A percentile compares a stretch with the other conserved stretches of the same genome.
Evolutionary conservation across 1,140 invertebrate species (phyloP).

Genomic region (Leptopilina boulardi): DNA sequence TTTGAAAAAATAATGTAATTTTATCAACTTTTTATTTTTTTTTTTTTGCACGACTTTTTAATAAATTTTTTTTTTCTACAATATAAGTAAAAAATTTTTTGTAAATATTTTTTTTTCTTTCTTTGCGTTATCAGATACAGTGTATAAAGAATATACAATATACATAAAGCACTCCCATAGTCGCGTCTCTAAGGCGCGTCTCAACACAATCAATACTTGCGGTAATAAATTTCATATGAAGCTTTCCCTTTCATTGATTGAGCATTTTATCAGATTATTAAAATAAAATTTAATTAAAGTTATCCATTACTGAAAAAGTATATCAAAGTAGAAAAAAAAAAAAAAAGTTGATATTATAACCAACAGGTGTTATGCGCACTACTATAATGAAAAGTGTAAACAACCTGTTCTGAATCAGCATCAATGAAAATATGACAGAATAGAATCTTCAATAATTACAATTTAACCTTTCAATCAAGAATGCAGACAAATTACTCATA

Average conservation of each 20-base stretch:
- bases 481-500: conserved; percentile 17
- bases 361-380: conserved; percentile 8
- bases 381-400: neutral
- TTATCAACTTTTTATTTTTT: too few relatives aligned
- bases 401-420: conserved; percentile 25
- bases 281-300: conserved; percentile 6
- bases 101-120: neutral
- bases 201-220: neutral
- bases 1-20: too few relatives aligned
- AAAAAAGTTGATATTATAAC: neutral
- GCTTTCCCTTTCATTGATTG: neutral
- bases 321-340: neutral
- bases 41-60: too few relatives aligned
- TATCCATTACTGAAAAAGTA: too few relatives aligned
- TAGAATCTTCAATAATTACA: conserved; percentile 6
- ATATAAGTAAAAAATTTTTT: neutral
- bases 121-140: neutral
- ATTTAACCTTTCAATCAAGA: conserved; percentile 9
- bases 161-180: neutral
- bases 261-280: neutral
- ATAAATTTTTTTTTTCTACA: too few relatives aligned
- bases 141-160: conserved; percentile 20
- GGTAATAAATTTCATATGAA: conserved; percentile 24
- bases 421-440: neutral
- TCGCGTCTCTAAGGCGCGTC: conserved; percentile 21